These are phyloP conservation scores for Protomyctophum bolini DNA, from an alignment of 2,113 vertebrate species.

Conservation along the genomic window DNA sequence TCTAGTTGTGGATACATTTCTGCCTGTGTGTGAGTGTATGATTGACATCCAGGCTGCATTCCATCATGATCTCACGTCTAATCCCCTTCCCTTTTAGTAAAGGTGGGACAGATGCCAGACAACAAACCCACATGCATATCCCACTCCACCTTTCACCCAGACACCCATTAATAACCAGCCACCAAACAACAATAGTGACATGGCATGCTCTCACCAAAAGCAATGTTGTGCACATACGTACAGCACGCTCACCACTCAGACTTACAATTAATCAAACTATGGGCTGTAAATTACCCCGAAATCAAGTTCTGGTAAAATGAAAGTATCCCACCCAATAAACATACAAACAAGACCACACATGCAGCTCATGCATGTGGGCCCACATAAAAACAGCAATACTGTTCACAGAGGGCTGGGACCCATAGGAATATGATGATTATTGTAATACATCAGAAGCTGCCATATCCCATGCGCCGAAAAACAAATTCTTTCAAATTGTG, in stretches of 20 bases:
- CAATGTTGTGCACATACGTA: conserved; percentile 29
- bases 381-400: conserved; percentile 55
- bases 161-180: conserved; percentile 27
- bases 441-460: conserved; percentile 68
- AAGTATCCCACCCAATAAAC: conserved; percentile 48
- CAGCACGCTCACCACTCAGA: conserved; percentile 22
- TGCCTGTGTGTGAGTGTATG: not conserved
- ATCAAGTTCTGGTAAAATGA: conserved; percentile 25
- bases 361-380: conserved; percentile 34
- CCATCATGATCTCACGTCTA: conserved; percentile 34
- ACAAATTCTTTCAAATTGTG: conserved; percentile 68
- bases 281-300: conserved; percentile 53
- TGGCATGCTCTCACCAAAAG: not conserved
- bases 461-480: conserved; percentile 56
- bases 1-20: not conserved
- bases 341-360: conserved; percentile 48
- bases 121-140: conserved; percentile 17
- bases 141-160: conserved; percentile 3
- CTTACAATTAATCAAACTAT: conserved; percentile 30
- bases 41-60: conserved; percentile 24
- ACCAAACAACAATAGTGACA: conserved; percentile 1
- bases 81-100: conserved; percentile 15
- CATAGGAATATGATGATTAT: conserved; percentile 65
- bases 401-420: conserved; percentile 46
- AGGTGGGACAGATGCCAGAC: conserved; percentile 25